Percentiles rank a stretch among this genome's conserved stretches.
Conservation (phyloP, 2,888 invertebrate genomes). For the Diarsia dahlii region DNA sequence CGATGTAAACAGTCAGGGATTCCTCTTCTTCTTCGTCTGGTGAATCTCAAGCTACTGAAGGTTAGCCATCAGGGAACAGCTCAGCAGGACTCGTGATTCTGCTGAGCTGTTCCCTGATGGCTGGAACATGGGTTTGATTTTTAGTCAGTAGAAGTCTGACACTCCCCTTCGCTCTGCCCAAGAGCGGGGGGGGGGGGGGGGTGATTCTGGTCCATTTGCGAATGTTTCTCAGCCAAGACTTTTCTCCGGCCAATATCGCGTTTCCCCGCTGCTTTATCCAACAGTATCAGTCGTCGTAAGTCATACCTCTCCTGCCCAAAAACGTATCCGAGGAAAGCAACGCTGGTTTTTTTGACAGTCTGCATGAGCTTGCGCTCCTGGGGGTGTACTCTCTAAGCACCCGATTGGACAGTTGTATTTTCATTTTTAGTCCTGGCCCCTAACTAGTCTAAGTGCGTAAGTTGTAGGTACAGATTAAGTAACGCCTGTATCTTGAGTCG, state of each 20-base stretch:
- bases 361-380: background rate
- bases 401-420: too few relatives aligned
- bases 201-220: background rate
- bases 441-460: too few relatives aligned
- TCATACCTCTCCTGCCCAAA: background rate
- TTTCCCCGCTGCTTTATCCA: background rate
- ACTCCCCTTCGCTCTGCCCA: too few relatives aligned
- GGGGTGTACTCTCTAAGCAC: too few relatives aligned
- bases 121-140: too few relatives aligned
- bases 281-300: background rate
- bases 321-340: background rate
- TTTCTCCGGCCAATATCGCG: background rate
- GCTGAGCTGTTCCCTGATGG: too few relatives aligned
- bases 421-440: too few relatives aligned
- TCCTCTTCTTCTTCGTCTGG: background rate
- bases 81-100: too few relatives aligned
- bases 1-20: background rate
- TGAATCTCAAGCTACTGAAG: background rate
- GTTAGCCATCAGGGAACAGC: background rate
- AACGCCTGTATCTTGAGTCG: too few relatives aligned
- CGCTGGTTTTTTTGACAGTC: background rate
- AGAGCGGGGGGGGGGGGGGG: too few relatives aligned
- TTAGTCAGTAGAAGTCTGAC: too few relatives aligned
- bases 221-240: background rate
- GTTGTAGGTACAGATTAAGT: too few relatives aligned